These are phyloP conservation scores for Acanthosoma haemorrhoidale DNA, from an alignment of 2,888 invertebrate genomes.

Conservation along the genomic window DNA sequence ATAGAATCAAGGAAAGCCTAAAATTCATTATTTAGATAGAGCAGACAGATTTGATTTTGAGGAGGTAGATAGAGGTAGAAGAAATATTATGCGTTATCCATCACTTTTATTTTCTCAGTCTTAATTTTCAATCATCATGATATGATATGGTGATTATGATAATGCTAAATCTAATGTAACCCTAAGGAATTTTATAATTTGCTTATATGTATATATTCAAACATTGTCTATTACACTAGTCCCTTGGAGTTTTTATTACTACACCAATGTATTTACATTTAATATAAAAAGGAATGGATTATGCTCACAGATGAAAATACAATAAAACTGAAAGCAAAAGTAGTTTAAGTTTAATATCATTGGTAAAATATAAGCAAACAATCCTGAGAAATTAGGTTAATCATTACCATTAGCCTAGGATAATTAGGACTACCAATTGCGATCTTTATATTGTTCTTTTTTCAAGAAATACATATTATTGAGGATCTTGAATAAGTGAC, in stretches of 20 bases:
- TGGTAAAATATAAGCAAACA: no score
- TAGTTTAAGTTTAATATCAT: neutral
- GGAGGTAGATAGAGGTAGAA: no score
- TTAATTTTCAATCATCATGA: conserved; percentile 32
- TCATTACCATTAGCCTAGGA: no score
- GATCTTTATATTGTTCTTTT: no score
- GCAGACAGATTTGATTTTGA: no score
- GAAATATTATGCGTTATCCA: no score
- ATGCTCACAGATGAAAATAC: neutral
- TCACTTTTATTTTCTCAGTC: conserved; percentile 29
- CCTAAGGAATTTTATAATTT: conserved; percentile 3
- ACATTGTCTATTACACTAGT: neutral
- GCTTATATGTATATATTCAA: neutral
- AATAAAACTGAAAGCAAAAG: neutral
- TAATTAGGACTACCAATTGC: neutral
- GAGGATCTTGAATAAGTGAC: no score
- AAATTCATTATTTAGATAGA: no score
- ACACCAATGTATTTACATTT: neutral
- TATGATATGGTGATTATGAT: conserved; percentile 27
- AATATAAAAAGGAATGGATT: neutral
- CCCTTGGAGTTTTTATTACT: neutral
- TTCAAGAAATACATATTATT: no score
- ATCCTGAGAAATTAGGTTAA: no score
- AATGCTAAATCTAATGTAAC: conserved; percentile 16
- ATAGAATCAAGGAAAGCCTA: no score